These are phyloP conservation scores for Urosaurus nigricauda DNA, from an alignment of 2,797 vertebrate species.

Conservation along the genomic window DNA sequence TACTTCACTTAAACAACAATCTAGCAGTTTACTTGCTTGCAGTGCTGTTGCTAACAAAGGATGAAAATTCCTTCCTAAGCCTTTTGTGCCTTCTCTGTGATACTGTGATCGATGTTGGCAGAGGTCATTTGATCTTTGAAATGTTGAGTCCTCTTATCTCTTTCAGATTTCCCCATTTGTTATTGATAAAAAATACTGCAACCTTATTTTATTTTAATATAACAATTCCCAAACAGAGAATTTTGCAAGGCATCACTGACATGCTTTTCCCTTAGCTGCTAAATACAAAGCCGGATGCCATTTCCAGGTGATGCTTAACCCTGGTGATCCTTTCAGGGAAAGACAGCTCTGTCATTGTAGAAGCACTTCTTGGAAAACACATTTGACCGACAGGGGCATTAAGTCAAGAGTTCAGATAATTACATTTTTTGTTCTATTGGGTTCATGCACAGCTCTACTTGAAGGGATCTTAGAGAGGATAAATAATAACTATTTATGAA, in stretches of 20 bases:
- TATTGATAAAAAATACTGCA: background rate
- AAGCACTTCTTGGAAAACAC: constrained; percentile 18
- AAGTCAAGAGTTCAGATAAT: constrained; percentile 1
- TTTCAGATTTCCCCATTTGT: constrained; percentile 21
- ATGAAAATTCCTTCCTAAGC: constrained; percentile 35
- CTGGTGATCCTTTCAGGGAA: background rate
- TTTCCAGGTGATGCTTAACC: constrained; percentile 15
- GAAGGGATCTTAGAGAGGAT: background rate
- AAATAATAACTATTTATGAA: background rate
- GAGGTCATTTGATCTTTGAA: constrained; percentile 13
- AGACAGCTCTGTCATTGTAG: background rate
- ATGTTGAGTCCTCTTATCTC: constrained; percentile 21
- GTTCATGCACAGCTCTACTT: background rate
- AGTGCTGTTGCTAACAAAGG: constrained; percentile 55
- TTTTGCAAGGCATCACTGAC: background rate
- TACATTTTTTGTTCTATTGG: background rate
- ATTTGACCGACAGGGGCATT: background rate
- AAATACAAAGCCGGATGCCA: background rate
- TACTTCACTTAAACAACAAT: constrained; percentile 60
- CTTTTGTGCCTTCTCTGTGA: constrained; percentile 46
- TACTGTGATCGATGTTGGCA: background rate
- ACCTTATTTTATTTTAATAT: background rate
- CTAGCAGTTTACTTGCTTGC: constrained; percentile 45
- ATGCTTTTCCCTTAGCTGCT: background rate
- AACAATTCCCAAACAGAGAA: background rate